These are phyloP conservation scores for Hydrozoanthus gracilis DNA, from an alignment of 92 coral and sea anemone genomes.

Conservation along the genomic window DNA sequence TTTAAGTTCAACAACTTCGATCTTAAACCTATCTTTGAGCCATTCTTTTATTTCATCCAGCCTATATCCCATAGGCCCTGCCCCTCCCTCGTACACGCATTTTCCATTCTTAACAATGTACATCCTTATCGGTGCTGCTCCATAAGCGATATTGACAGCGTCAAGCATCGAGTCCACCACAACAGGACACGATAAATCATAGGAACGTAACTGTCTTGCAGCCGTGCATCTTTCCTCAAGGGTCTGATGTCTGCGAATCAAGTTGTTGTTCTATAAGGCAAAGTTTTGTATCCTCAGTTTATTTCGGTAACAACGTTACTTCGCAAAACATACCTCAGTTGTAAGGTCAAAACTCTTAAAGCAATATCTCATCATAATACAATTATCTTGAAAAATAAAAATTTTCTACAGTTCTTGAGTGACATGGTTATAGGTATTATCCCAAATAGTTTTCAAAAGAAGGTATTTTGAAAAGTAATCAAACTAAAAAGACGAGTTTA, in stretches of 20 bases:
- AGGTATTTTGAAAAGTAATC: no score
- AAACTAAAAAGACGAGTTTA: no score
- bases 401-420: no score
- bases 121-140: constrained; percentile 90
- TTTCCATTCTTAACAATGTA: constrained; percentile 72
- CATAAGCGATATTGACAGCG: constrained; percentile 89
- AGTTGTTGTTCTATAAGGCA: constrained; percentile 75
- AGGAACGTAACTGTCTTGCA: constrained; percentile 68
- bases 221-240: constrained; percentile 78
- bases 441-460: no score
- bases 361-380: no score
- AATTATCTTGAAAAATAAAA: no score
- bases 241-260: constrained; percentile 77
- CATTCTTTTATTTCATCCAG: constrained; percentile 75
- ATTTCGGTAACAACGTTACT: not conserved
- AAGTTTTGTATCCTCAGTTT: not conserved
- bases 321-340: no score
- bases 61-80: constrained; percentile 93
- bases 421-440: no score
- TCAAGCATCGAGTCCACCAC: constrained; percentile 93
- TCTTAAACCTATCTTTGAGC: constrained; percentile 43
- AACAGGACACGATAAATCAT: constrained; percentile 76
- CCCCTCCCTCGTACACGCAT: constrained; percentile 85
- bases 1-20: no score
- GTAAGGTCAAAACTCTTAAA: no score